phyloP scores from a whole-genome alignment of 2,113 vertebrate genomes.

The Takifugu flavidus region DNA sequence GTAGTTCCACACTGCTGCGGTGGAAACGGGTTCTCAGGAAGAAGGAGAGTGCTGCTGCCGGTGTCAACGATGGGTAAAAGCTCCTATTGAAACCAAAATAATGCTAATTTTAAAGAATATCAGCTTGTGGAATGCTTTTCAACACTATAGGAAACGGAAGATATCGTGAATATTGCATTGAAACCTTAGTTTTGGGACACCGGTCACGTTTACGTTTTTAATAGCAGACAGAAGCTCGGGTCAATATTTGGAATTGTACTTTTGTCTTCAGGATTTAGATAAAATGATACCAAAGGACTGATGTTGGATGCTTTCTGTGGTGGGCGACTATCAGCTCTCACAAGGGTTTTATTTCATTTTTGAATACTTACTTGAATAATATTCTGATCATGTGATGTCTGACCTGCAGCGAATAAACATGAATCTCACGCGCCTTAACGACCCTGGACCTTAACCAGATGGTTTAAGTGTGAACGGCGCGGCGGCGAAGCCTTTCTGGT shows the following conservation, averaged over 20 bases:
- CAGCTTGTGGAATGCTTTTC: too few relatives aligned
- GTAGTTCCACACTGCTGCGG: not conserved
- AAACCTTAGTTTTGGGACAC: constrained; percentile 5
- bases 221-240: constrained; percentile 6
- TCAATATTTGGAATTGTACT: constrained; percentile 4
- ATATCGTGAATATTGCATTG: constrained; percentile 6
- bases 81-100: constrained; percentile 38
- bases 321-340: constrained; percentile 20
- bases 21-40: constrained; percentile 23
- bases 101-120: not conserved
- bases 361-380: constrained; percentile 61
- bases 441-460: too few relatives aligned
- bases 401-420: constrained; percentile 36
- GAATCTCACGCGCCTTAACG: not conserved
- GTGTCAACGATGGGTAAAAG: not conserved
- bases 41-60: not conserved
- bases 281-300: constrained; percentile 51
- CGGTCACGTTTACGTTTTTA: not conserved
- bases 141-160: not conserved
- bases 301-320: not conserved
- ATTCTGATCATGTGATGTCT: constrained; percentile 29
- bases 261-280: constrained; percentile 11
- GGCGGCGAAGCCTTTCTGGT: not conserved
- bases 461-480: too few relatives aligned
- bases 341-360: constrained; percentile 23